Base-by-base conservation (phyloP, 2,113 vertebrate species). In the Myrmecophaga tridactyla region DNA sequence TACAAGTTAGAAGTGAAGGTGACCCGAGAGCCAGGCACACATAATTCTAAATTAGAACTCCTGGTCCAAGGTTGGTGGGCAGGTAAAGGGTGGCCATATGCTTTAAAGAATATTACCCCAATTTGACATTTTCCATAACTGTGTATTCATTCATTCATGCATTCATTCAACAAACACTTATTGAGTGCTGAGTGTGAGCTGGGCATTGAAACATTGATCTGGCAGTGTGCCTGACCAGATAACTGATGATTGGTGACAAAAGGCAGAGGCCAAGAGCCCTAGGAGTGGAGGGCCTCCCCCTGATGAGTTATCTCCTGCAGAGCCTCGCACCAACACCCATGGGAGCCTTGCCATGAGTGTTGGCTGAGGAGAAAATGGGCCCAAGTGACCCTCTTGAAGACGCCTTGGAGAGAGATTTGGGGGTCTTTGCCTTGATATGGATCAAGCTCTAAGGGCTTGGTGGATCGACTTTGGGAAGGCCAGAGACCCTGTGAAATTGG, bases 1-100 rank as follows among this genome's bases (percentile, higher is more conserved):
- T 1, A 0, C 10, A 41, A 15, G 76, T 9, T 4, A 69, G 36
- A 15, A 53, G 8, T 0, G 7, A 46, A 36, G 36, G 7, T 6
- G 5, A 2, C 1, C 0, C 0, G 2, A 21, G 34, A 41, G 48
- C 48, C 86, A 25, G 56, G 7, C 14, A 31, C 20, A 17, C 13
- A 1, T 1, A 17, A 7, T 9, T 6, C 51, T 6, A 4, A 9
- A 0, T 12, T 4, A 1, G 17, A 51, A 25, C 41, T 0, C 1
- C 63, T 18, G 6, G 9, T 4, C 1, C 18, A 9, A 4, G 0
- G 23, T 53, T 13, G 34, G 17, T 0, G 9, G 70, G 18, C 39
- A 14, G 56, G 58, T 21, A 2, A 13, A 12, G 86, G 0, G 11
- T 25, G 7, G n/a, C 11, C 46, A 3, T 7, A 6, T 56, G 46